A percentile compares a stretch with the other conserved stretches of the same genome.
These are phyloP conservation scores for Harlomillsia oculata DNA, from an alignment of 1,140 invertebrate species.

Conservation along the genomic window DNA sequence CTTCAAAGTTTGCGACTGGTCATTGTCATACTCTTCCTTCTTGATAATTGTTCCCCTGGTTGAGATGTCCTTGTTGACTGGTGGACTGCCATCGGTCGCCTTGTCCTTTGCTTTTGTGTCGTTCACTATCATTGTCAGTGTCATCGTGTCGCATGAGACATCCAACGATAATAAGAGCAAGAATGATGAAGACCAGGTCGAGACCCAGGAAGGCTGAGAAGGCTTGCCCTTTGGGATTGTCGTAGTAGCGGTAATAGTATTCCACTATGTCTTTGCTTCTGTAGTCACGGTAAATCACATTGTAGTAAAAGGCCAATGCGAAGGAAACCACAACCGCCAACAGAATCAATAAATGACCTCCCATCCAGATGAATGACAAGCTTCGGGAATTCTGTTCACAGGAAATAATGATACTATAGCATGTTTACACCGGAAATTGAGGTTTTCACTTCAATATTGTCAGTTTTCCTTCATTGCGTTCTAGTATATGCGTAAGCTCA, in stretches of 20 bases:
- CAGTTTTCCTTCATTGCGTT: neutral
- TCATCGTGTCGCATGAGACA: neutral
- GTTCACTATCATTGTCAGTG: neutral
- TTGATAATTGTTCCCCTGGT: no score
- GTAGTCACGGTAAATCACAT: constrained; percentile 17
- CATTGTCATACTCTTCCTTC: no score
- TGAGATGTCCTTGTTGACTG: neutral
- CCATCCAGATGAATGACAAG: constrained; percentile 16
- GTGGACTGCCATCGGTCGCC: neutral
- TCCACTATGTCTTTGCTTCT: constrained; percentile 1
- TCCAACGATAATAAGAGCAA: constrained; percentile 9
- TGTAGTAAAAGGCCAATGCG: constrained; percentile 18
- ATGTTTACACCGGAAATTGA: neutral
- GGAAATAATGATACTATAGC: neutral
- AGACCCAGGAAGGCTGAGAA: constrained; percentile 18
- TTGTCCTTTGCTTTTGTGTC: neutral
- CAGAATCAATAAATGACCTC: constrained; percentile 8
- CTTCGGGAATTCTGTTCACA: neutral
- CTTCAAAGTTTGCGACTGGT: no score
- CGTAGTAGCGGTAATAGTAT: constrained; percentile 5
- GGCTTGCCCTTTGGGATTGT: constrained; percentile 20
- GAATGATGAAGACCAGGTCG: constrained; percentile 9
- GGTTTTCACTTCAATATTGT: neutral
- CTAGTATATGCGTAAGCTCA: neutral
- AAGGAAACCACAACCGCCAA: constrained; percentile 9